phyloP scores from a whole-genome alignment of 2,113 vertebrate species.

The Cervus canadensis region DNA sequence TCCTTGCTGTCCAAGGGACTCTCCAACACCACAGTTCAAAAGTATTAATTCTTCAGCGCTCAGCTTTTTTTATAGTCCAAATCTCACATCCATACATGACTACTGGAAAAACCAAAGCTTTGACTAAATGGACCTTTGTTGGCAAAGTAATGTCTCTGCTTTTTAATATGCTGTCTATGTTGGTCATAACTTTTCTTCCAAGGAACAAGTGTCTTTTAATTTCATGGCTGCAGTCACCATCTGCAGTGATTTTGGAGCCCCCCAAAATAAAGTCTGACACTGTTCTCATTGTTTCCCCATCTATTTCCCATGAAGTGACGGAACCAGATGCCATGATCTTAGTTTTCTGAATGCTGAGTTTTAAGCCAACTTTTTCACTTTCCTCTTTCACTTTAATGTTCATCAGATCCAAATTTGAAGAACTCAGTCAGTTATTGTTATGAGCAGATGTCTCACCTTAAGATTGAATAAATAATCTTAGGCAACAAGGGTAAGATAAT shows the following conservation, averaged over 20 bases:
- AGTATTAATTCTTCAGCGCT: neutral
- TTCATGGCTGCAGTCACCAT: neutral
- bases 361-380: neutral
- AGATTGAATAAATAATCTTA: neutral
- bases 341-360: neutral
- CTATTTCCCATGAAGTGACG: neutral
- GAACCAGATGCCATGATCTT: neutral
- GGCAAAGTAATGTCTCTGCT: neutral
- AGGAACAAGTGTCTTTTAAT: neutral
- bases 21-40: neutral
- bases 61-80: neutral
- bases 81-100: neutral
- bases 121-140: neutral
- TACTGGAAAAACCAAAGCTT: neutral
- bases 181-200: neutral
- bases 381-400: neutral
- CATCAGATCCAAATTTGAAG: neutral
- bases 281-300: neutral
- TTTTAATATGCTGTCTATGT: neutral
- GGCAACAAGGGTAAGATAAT: neutral
- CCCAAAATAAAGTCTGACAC: accelerated
- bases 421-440: neutral
- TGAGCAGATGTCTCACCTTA: neutral
- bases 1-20: neutral
- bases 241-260: neutral